Evolutionary conservation across 1,140 invertebrate species (phyloP).

Genomic region (Akabosia matsudoensis): DNA sequence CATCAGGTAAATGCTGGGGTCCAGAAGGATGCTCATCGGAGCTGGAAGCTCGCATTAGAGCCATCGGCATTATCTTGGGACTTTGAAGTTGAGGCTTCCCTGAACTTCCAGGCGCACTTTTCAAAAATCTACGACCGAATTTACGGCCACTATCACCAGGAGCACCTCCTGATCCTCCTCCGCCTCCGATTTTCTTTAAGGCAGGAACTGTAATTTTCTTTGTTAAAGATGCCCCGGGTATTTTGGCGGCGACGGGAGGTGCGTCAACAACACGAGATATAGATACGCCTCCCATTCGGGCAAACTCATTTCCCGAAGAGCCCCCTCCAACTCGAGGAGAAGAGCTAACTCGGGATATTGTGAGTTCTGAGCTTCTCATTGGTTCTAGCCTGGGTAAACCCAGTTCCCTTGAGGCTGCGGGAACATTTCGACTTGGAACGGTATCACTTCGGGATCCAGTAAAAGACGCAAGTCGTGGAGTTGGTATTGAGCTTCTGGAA

Average conservation of each 20-base stretch:
- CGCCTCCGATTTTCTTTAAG: not conserved
- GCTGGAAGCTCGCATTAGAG: not conserved
- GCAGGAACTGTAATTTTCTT: not conserved
- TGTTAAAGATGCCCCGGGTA: not conserved
- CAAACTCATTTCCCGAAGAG: not conserved
- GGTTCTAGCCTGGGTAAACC: not conserved
- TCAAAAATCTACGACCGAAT: not conserved
- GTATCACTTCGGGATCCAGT: not conserved
- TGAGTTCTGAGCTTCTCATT: not conserved
- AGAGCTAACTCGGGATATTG: not conserved
- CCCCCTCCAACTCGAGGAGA: not conserved
- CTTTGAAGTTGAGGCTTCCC: not conserved
- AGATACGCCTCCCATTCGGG: not conserved
- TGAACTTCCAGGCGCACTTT: not conserved
- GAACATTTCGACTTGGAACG: not conserved
- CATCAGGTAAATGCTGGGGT: not conserved
- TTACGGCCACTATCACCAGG: not conserved
- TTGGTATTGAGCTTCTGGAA: not conserved
- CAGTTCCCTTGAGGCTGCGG: not conserved
- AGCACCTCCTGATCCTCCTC: not conserved
- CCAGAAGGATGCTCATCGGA: not conserved
- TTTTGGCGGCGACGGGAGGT: not conserved
- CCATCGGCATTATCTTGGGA: not conserved
- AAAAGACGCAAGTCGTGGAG: not conserved
- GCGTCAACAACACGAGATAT: not conserved